Conservation (phyloP, 2,113 vertebrate genomes). For the Notarius quadriscutis region DNA sequence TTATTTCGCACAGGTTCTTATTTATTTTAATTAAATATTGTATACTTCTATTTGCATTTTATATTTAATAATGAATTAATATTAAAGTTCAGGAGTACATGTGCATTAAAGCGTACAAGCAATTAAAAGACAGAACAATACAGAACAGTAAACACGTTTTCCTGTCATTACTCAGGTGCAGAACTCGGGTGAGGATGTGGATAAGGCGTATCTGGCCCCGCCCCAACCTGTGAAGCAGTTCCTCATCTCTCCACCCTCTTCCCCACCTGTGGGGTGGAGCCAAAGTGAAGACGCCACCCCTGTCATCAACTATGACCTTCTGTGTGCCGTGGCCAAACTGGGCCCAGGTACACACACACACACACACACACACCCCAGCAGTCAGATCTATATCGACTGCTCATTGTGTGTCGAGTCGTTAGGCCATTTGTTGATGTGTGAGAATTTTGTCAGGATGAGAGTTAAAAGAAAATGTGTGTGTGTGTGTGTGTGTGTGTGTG, state of each 20-base stretch:
- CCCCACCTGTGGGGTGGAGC: constrained; percentile 94
- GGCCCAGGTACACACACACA: constrained; percentile 81
- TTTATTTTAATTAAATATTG: neutral
- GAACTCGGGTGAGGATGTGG: constrained; percentile 79
- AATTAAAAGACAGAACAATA: neutral
- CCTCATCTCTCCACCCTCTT: constrained; percentile 93
- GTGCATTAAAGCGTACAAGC: neutral
- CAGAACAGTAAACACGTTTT: neutral
- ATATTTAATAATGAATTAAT: no score
- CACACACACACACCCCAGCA: constrained; percentile 13
- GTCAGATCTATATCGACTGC: neutral
- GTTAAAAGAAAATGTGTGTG: neutral
- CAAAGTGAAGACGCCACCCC: constrained; percentile 92
- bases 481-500: neutral
- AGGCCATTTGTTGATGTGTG: neutral
- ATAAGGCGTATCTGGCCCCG: constrained; percentile 90
- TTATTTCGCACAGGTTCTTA: constrained; percentile 91
- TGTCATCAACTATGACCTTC: constrained; percentile 92
- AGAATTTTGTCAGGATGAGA: neutral
- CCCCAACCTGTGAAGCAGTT: constrained; percentile 93
- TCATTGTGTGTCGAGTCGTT: neutral
- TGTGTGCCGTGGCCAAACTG: constrained; percentile 94
- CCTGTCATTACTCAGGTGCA: constrained; percentile 73
- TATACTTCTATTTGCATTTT: neutral
- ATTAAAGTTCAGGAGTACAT: neutral